Percentiles rank a stretch among this genome's conserved stretches.
Conservation (phyloP, 2,113 vertebrate genomes). For the Cariama cristata region DNA sequence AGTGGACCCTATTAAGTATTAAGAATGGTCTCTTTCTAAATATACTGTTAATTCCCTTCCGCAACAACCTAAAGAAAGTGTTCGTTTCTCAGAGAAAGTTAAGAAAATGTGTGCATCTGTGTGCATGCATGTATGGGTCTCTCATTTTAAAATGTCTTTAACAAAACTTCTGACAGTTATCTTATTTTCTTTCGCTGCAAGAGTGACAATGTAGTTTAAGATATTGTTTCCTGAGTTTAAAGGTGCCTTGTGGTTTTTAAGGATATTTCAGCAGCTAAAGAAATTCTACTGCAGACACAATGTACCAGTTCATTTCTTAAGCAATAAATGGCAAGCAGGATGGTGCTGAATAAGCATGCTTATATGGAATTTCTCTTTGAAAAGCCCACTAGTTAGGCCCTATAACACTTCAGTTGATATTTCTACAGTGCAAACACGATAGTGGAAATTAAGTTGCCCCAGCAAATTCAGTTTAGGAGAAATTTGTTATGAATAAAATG, state of each 20-base stretch:
- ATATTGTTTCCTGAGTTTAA: constrained; percentile 74
- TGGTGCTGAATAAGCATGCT: constrained; percentile 86
- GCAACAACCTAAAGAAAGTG: constrained; percentile 64
- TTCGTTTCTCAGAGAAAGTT: background rate
- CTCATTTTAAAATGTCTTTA: constrained; percentile 64
- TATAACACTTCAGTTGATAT: constrained; percentile 80
- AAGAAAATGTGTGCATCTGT: background rate
- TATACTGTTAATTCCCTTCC: constrained; percentile 75
- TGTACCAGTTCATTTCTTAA: constrained; percentile 76
- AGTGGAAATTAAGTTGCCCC: constrained; percentile 95
- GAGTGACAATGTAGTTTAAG: constrained; percentile 63
- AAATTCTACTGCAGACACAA: constrained; percentile 66
- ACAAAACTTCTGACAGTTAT: constrained; percentile 72
- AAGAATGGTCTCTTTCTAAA: constrained; percentile 76
- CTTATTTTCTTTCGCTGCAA: constrained; percentile 57
- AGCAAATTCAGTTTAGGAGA: constrained; percentile 91
- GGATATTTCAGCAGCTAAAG: constrained; percentile 64
- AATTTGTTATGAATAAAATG: constrained; percentile 92
- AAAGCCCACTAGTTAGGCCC: constrained; percentile 82
- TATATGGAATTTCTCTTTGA: constrained; percentile 83
- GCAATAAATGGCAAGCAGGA: constrained; percentile 77
- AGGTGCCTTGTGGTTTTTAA: constrained; percentile 65
- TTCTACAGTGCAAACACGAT: constrained; percentile 83
- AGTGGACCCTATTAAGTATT: constrained; percentile 74
- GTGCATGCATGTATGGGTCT: background rate